Conservation (phyloP, 2,113 vertebrate genomes). For the Brachypteracias leptosomus region DNA sequence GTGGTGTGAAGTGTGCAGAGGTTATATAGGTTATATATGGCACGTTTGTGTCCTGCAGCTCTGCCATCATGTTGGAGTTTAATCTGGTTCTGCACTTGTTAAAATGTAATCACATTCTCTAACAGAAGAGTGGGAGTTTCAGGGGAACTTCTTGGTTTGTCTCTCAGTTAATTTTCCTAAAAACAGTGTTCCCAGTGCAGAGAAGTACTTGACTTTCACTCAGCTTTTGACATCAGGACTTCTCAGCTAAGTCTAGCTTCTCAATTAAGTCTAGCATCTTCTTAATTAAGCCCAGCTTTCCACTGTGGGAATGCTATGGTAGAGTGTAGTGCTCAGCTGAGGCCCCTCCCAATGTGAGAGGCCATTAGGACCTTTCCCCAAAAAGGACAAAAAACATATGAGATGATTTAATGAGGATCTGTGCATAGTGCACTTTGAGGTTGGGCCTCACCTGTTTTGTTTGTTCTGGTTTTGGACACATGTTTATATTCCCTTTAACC, state of each 20-base stretch:
- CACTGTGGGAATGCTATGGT: background rate
- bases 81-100: background rate
- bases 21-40: too few species aligned
- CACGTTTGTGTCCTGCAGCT: background rate
- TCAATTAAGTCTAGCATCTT: background rate
- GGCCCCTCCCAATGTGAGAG: background rate
- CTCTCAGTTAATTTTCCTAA: background rate
- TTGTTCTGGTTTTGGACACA: background rate
- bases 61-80: background rate
- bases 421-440: background rate
- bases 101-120: background rate
- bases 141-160: background rate
- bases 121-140: background rate
- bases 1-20: background rate
- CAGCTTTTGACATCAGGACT: background rate
- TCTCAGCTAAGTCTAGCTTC: background rate
- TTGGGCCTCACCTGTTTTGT: background rate
- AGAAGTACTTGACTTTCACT: background rate
- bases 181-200: background rate
- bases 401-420: background rate
- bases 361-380: background rate
- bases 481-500: too few species aligned
- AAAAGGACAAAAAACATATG: background rate
- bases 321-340: background rate
- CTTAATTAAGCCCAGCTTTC: background rate